Percentiles rank a stretch among this genome's conserved stretches.
Conservation (phyloP, 2,113 vertebrate genomes). For the Noctilio leporinus region DNA sequence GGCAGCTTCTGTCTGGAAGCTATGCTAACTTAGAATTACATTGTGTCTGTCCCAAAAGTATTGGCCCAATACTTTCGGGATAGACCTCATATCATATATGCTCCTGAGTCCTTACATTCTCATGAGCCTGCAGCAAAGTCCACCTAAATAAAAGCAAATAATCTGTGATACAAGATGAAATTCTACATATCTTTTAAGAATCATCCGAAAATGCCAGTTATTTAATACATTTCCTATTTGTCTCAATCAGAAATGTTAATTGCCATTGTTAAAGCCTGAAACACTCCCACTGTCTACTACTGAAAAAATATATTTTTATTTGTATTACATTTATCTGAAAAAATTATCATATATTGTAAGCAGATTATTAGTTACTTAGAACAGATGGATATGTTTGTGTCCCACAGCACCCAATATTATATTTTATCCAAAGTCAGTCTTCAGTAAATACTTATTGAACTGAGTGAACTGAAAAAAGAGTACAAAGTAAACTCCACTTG, state of each 20-base stretch:
- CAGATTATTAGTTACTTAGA: not conserved
- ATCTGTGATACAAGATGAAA: not conserved
- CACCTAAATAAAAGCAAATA: not conserved
- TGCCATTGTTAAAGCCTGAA: not conserved
- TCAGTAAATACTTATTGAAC: not conserved
- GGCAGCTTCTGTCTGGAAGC: not conserved
- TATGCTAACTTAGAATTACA: not conserved
- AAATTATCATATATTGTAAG: not conserved
- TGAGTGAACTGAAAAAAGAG: not conserved
- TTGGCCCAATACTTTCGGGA: no score
- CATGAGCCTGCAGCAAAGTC: not conserved
- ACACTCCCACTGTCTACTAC: not conserved
- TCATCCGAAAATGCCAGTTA: not conserved
- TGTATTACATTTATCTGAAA: not conserved
- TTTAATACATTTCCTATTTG: not conserved
- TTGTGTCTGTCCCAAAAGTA: no score
- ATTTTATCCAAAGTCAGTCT: not conserved
- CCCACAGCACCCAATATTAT: not conserved
- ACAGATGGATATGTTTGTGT: not conserved
- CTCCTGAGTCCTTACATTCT: not conserved
- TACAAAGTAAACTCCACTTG: not conserved
- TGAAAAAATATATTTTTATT: not conserved
- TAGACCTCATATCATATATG: no score
- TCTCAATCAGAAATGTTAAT: not conserved
- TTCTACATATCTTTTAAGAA: not conserved